A percentile compares a stretch with the other conserved stretches of the same genome.
phyloP scores from a whole-genome alignment of 2,113 vertebrate species.

The Takifugu flavidus region DNA sequence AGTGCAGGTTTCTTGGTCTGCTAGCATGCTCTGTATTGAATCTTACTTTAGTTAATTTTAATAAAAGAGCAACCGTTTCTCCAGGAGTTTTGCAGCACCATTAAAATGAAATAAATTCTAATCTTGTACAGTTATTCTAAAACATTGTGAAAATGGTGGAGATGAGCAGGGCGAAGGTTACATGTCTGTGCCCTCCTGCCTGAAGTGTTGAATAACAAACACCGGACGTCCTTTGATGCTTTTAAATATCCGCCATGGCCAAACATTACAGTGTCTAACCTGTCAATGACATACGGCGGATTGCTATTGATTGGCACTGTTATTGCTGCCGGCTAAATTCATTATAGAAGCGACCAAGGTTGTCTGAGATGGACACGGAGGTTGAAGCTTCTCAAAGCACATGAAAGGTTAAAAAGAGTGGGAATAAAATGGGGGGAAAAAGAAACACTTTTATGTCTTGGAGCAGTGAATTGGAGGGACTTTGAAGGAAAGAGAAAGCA shows the following conservation, averaged over 20 bases:
- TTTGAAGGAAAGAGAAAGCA: constrained; percentile 20
- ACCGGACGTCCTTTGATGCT: constrained; percentile 55
- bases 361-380: constrained; percentile 47
- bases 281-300: constrained; percentile 67
- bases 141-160: constrained; percentile 28
- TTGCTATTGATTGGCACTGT: constrained; percentile 68
- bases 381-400: constrained; percentile 59
- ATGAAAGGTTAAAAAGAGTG: constrained; percentile 53
- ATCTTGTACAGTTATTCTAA: not conserved
- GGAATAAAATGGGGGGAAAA: not conserved
- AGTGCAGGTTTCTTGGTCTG: too few species aligned
- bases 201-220: constrained; percentile 62
- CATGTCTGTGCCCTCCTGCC: constrained; percentile 44
- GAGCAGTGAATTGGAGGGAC: constrained; percentile 31
- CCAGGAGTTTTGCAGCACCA: too few species aligned
- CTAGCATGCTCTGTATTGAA: too few species aligned
- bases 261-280: constrained; percentile 69
- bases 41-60: too few species aligned
- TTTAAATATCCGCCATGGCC: constrained; percentile 59
- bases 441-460: constrained; percentile 34
- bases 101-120: too few species aligned
- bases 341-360: constrained; percentile 67
- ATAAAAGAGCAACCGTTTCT: too few species aligned
- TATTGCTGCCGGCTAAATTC: constrained; percentile 70
- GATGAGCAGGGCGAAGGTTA: constrained; percentile 40